Conservation (phyloP, 2,797 vertebrate genomes). For the Lithobates pipiens region DNA sequence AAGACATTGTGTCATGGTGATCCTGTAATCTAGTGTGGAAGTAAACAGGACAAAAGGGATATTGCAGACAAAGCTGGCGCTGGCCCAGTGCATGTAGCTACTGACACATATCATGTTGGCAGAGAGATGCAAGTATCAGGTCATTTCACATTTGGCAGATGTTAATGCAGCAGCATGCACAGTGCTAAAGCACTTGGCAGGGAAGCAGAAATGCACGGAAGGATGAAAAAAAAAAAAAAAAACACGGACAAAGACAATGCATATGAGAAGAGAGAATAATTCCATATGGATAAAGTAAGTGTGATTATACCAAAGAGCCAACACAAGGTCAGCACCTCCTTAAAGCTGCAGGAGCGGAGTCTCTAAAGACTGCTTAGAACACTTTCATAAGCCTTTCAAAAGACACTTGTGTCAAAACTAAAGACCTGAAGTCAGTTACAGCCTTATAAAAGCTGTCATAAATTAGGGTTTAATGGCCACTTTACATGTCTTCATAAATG, state of each 20-base stretch:
- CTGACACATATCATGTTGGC: slow-evolving; percentile 28
- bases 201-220: slow-evolving; percentile 11
- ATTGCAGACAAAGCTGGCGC: slow-evolving; percentile 53
- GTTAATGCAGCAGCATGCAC: background rate
- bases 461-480: background rate
- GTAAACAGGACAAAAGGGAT: slow-evolving; percentile 52
- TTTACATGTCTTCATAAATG: background rate
- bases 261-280: slow-evolving; percentile 4
- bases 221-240: background rate
- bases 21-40: slow-evolving; percentile 44
- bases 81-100: slow-evolving; percentile 28
- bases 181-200: slow-evolving; percentile 10
- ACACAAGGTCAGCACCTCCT: background rate
- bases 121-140: background rate
- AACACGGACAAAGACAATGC: slow-evolving; percentile 17
- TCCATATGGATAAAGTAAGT: slow-evolving; percentile 18
- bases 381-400: background rate
- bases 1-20: slow-evolving; percentile 47
- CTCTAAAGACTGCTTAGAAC: background rate
- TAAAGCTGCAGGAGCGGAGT: background rate
- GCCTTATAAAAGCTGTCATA: background rate
- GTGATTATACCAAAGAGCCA: background rate
- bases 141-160: slow-evolving; percentile 8
- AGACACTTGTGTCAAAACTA: background rate
- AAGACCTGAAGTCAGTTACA: background rate